Conservation (phyloP, 2,888 invertebrate genomes). For the Morpho deidamia region DNA sequence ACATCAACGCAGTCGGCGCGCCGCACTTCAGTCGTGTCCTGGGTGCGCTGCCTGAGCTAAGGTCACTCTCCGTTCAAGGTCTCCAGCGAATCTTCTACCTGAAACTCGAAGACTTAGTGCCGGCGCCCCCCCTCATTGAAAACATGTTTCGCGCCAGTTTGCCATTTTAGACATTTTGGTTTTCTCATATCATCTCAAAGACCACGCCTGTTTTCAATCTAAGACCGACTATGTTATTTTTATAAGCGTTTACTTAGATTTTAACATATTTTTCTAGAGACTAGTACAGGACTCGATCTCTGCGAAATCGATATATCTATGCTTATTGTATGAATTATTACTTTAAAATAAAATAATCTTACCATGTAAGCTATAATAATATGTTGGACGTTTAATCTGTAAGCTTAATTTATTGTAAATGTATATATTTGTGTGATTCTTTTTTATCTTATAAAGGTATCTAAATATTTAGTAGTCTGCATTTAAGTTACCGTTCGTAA, state of each 20-base stretch:
- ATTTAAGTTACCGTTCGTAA: constrained; percentile 79
- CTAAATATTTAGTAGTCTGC: constrained; percentile 67
- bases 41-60: constrained; percentile 94
- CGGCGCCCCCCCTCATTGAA: constrained; percentile 95
- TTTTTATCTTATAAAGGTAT: constrained; percentile 64
- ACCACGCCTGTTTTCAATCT: constrained; percentile 64
- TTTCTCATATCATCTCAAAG: constrained; percentile 40
- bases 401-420: constrained; percentile 72
- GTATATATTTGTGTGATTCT: constrained; percentile 70
- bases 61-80: constrained; percentile 95
- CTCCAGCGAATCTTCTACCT: constrained; percentile 96
- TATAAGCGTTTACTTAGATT: constrained; percentile 65
- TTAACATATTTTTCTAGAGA: constrained; percentile 70
- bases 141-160: constrained; percentile 97
- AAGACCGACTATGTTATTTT: constrained; percentile 73
- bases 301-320: constrained; percentile 61
- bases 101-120: constrained; percentile 94
- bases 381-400: constrained; percentile 36
- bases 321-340: constrained; percentile 32
- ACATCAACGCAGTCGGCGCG: constrained; percentile 92
- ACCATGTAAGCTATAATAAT: constrained; percentile 41
- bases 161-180: constrained; percentile 84
- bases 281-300: constrained; percentile 71
- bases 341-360: constrained; percentile 45
- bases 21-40: constrained; percentile 96